Conservation (phyloP, 2,113 vertebrate species). For the Dascyllus trimaculatus region DNA sequence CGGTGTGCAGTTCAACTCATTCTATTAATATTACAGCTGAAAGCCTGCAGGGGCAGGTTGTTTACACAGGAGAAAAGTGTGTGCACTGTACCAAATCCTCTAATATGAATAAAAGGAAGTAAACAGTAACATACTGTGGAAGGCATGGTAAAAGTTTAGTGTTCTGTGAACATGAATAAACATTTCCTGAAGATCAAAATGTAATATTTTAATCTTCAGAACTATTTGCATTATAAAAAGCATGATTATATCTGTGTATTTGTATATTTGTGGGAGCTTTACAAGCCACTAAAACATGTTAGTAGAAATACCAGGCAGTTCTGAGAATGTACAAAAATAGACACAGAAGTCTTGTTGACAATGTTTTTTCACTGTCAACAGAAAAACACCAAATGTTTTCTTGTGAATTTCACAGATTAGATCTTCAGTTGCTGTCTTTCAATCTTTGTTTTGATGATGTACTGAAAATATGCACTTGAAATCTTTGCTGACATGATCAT, state of each 20-base stretch:
- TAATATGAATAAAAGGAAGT: constrained; percentile 32
- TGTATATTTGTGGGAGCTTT: not conserved
- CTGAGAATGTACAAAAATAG: too few species aligned
- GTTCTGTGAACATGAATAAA: not conserved
- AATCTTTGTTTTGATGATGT: too few species aligned
- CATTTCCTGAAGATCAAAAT: constrained; percentile 1
- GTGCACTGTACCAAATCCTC: constrained; percentile 34
- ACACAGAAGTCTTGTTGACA: too few species aligned
- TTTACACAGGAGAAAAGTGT: constrained; percentile 53
- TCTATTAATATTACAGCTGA: constrained; percentile 66
- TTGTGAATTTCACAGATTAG: not conserved
- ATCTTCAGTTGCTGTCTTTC: too few species aligned
- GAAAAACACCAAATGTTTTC: not conserved
- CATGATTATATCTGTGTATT: not conserved
- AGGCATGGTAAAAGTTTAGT: constrained; percentile 5
- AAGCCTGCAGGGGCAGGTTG: constrained; percentile 52
- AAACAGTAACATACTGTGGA: not conserved
- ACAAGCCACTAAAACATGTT: not conserved
- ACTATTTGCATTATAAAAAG: not conserved
- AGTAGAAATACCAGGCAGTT: too few species aligned
- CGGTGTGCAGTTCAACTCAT: constrained; percentile 13
- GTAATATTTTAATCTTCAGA: not conserved
- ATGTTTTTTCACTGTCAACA: too few species aligned
- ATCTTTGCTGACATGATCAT: not conserved
- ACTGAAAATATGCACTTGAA: not conserved